Evolutionary conservation across 2,888 invertebrate species (phyloP), one percentile per base, ranked within the genome.

Genomic region (Hypomecis atomaria): DNA sequence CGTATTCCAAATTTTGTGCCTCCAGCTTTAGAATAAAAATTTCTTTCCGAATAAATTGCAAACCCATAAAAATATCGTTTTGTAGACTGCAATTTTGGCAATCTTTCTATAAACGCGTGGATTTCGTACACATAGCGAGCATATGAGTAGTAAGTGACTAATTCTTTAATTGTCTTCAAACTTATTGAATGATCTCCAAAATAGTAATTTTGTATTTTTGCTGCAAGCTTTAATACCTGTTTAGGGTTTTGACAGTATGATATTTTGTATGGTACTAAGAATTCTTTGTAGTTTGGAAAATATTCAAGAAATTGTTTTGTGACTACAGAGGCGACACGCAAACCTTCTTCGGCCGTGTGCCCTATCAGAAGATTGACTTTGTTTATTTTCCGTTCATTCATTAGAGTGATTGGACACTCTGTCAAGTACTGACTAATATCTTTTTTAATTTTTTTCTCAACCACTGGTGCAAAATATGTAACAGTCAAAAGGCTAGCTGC

Each of bases 291-390:
- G 37, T 59, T 50, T 9, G 59, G 56, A 43, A 56, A 66, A 11
- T 59, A 56, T n/a, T 56, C 13, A 6, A 59, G 10, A 45, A 62
- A 47, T n/a, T 7, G 3, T 36, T 59, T 45, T 50, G 44, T 8
- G 0, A 40, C 1, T 0, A 6, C 5, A 48, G 9, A 8, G 1
- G 55, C 55, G 33, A 0, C 6, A 2, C 23, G 9, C 9, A 66
- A 23, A 33, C 67, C 71, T 60, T 71, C 71, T 11, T 57, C 57
- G 9, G 52, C 44, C 5, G 65, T 66, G 37, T 56, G 64, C 7
- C 71, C 69, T 36, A 55, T 48, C 56, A 71, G 66, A 7, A 71
- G 38, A 42, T 67, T 62, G 9, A 65, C 61, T 13, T 62, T 55
- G 10, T 69, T 64, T 10, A 67, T 58, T 52, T 36, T 50, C 23